Evolutionary conservation across 2,113 vertebrate species (phyloP).

Genomic region (Oncorhynchus mykiss): DNA sequence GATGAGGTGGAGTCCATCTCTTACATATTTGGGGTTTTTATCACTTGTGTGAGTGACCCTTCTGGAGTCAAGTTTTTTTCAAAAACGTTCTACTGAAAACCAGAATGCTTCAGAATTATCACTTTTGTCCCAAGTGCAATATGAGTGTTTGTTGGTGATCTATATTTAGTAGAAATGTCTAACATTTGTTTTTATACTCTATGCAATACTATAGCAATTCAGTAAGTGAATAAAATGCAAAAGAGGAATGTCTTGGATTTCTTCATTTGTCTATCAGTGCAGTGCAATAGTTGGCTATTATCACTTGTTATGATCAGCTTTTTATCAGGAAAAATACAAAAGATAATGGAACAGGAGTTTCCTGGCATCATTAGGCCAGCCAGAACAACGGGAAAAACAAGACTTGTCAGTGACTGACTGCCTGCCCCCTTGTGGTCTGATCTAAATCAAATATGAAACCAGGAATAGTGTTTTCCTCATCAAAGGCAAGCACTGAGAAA

Average conservation of each 20-base stretch:
- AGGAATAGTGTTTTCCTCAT: neutral
- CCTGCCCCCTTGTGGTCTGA: neutral
- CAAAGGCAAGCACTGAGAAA: neutral
- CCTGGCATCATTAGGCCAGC: neutral
- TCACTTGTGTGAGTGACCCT: neutral
- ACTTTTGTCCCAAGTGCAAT: conserved; percentile 52
- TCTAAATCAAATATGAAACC: neutral
- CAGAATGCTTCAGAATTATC: conserved; percentile 15
- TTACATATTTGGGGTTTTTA: neutral
- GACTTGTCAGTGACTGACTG: neutral
- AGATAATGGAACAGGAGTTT: neutral
- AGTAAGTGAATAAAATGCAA: conserved; percentile 44
- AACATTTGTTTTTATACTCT: conserved; percentile 36
- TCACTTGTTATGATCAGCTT: neutral
- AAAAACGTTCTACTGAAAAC: neutral
- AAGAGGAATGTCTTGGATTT: conserved; percentile 9
- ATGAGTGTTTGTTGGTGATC: conserved; percentile 14
- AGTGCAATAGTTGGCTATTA: neutral
- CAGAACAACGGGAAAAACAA: neutral
- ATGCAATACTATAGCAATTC: conserved; percentile 58
- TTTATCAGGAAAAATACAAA: neutral
- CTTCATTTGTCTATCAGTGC: neutral
- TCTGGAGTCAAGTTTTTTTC: neutral
- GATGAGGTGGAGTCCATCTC: neutral
- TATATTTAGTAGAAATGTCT: conserved; percentile 8